Conservation (phyloP, 2,113 vertebrate species). For the Panthera uncia region DNA sequence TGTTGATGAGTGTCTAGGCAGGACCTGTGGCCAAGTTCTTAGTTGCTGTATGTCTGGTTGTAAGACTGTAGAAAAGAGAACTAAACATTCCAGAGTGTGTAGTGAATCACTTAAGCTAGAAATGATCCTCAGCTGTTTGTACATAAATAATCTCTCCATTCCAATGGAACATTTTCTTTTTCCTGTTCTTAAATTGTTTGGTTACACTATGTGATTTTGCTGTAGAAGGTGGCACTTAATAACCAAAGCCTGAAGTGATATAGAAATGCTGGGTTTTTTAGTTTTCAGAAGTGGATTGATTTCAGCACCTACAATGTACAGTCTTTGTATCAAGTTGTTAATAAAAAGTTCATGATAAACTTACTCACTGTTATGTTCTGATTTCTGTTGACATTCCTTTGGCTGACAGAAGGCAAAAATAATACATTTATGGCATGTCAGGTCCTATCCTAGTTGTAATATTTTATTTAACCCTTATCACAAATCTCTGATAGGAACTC, state of each 20-base stretch:
- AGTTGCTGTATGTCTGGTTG: conserved; percentile 80
- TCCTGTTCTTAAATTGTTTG: conserved; percentile 71
- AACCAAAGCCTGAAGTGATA: conserved; percentile 82
- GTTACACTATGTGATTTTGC: conserved; percentile 82
- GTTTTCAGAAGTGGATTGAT: conserved; percentile 75
- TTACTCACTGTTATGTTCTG: conserved; percentile 63
- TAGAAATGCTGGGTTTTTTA: conserved; percentile 72
- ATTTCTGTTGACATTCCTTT: conserved; percentile 52
- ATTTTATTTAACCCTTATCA: background rate
- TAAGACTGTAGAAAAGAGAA: conserved; percentile 79
- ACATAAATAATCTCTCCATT: conserved; percentile 81
- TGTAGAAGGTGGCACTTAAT: conserved; percentile 84
- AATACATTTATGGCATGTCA: background rate
- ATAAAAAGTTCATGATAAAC: conserved; percentile 85
- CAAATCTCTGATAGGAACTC: background rate
- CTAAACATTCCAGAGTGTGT: conserved; percentile 79
- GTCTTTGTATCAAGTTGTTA: conserved; percentile 82
- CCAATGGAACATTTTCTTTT: conserved; percentile 52
- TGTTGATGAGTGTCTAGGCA: conserved; percentile 86
- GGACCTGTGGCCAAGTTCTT: conserved; percentile 86
- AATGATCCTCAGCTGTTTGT: conserved; percentile 80
- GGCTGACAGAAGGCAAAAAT: conserved; percentile 28
- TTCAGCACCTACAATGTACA: conserved; percentile 79
- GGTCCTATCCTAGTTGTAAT: background rate
- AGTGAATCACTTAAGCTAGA: conserved; percentile 80